Base-by-base conservation (phyloP, 2,888 invertebrate species). In the Orthosia incerta region DNA sequence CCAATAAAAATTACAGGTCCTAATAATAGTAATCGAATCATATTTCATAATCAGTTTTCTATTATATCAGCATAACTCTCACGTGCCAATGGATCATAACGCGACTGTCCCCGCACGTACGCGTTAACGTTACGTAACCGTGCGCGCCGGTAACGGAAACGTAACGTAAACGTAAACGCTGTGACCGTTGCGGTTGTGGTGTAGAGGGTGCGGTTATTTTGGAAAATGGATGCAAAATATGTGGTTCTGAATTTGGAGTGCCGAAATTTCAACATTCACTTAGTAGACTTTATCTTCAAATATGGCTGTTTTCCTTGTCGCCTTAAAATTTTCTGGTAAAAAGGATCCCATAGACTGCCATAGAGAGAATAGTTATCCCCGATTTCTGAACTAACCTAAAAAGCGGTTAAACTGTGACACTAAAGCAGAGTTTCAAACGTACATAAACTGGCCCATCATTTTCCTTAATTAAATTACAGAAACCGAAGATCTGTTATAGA, bases 1-100 rank as follows among this genome's bases (percentile, higher is more conserved):
- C 11, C 16, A 75, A 57, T 15, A 39, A 53, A 63, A n/a, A 61
- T 46, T 50, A 45, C 16, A n/a, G 13, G 13, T 23, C 55, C 11
- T 56, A 55, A 46, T 55, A 55, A 77, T 71, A 31, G 31, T 74
- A 74, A 76, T 64, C 46, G 26, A 74, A 68, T 74, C 18, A 57
- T 60, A 84, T 86, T 85, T 86, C 82, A 76, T 85, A 85, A 85
- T 66, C 50, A 63, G 46, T 77, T 82, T 81, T 79, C 67, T 80
- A 85, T 86, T 82, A 85, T 78, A 85, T 86, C 82, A 76, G 59
- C 65, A 77, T 63, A 71, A 79, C 55, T 59, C 18, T 78, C 85
- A 85, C 85, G 85, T 57, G 18, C 45, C 57, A 67, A 85, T 65
- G 55, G 62, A 86, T 86, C 82, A 84, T 86, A 85, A 78, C 74